Percentiles rank a stretch among this genome's conserved stretches.
phyloP scores from a whole-genome alignment of 2,888 invertebrate species.

The Euzophera pinguis region DNA sequence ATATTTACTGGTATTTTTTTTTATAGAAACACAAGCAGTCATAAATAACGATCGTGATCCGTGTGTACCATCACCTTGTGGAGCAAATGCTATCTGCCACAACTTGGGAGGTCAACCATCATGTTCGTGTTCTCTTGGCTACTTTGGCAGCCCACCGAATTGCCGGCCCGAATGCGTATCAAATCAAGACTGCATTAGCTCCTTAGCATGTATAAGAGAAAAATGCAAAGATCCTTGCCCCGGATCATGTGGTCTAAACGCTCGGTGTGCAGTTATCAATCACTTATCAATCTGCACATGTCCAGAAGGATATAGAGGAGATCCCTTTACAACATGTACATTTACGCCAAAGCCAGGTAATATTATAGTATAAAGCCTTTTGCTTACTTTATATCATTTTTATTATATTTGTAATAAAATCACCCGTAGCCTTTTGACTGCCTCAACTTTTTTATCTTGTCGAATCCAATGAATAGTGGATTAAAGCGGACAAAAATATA shows the following conservation, averaged over 20 bases:
- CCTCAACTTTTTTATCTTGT: too few relatives aligned
- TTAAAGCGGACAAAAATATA: too few relatives aligned
- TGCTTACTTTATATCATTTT: too few relatives aligned
- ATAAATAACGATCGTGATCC: slow-evolving; percentile 74
- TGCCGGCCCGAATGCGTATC: slow-evolving; percentile 84
- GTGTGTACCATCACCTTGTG: slow-evolving; percentile 84
- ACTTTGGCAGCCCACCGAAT: slow-evolving; percentile 83
- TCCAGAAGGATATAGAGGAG: slow-evolving; percentile 78
- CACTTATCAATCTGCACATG: slow-evolving; percentile 83
- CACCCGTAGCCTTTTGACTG: too few relatives aligned
- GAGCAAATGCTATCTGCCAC: slow-evolving; percentile 81
- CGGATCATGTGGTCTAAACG: slow-evolving; percentile 82
- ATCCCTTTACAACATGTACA: slow-evolving; percentile 77
- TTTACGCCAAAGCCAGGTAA: slow-evolving; percentile 55
- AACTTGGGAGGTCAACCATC: slow-evolving; percentile 77
- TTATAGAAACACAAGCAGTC: slow-evolving; percentile 53
- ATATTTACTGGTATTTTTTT: slow-evolving; percentile 11
- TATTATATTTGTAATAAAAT: too few relatives aligned
- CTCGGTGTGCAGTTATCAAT: slow-evolving; percentile 79
- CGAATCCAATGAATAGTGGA: too few relatives aligned
- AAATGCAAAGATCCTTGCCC: slow-evolving; percentile 84
- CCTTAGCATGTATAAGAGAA: slow-evolving; percentile 82
- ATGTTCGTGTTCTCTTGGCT: slow-evolving; percentile 80
- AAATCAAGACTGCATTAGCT: slow-evolving; percentile 83
- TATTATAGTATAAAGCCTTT: too few relatives aligned